Percentiles rank a stretch among this genome's conserved stretches.
phyloP scores from a whole-genome alignment of 2,888 invertebrate genomes.

The Pseudoips prasinana region DNA sequence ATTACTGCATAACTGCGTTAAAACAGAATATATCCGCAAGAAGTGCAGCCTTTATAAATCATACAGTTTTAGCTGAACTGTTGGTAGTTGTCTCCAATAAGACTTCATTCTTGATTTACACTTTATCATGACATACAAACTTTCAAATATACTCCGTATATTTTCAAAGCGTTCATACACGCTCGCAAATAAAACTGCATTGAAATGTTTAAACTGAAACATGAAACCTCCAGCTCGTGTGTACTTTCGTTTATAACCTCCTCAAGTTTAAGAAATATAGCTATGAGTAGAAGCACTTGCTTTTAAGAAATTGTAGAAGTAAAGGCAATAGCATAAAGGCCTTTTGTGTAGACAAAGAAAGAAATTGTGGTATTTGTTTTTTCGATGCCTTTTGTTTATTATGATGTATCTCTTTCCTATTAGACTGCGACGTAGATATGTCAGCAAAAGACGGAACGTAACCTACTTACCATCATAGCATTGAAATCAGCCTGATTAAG shows the following conservation, averaged over 20 bases:
- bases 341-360: background rate
- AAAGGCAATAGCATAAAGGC: background rate
- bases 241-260: constrained; percentile 17
- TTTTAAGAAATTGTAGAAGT: constrained; percentile 7
- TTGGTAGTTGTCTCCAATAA: too few species aligned
- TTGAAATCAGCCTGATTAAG: too few species aligned
- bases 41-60: too few species aligned
- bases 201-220: constrained; percentile 28
- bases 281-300: constrained; percentile 4
- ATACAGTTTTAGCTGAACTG: too few species aligned
- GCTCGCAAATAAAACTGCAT: constrained; percentile 26
- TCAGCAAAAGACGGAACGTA: too few species aligned
- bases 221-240: constrained; percentile 15
- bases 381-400: too few species aligned
- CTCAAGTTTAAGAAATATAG: constrained; percentile 13
- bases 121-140: too few species aligned
- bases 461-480: too few species aligned
- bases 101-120: too few species aligned
- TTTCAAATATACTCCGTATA: background rate
- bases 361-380: background rate
- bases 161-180: constrained; percentile 14
- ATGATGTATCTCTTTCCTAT: background rate
- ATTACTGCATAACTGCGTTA: too few species aligned
- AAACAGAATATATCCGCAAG: too few species aligned
- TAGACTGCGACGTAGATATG: too few species aligned